Conservation (phyloP, 2,797 vertebrate genomes). For the Buceros bicornis region DNA sequence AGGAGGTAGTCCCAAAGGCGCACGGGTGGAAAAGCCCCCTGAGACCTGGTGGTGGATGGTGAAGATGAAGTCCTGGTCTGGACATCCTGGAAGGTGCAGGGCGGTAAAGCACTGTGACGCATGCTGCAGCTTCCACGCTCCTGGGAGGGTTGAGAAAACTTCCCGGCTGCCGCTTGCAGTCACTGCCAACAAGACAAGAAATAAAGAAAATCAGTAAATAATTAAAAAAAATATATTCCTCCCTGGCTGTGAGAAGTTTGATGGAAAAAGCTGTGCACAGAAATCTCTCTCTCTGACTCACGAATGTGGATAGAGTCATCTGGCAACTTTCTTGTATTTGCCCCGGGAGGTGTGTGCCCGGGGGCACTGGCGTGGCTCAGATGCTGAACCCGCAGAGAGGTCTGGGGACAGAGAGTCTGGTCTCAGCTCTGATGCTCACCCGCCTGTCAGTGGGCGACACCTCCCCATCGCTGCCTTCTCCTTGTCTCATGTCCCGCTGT, state of each 20-base stretch:
- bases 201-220: background rate
- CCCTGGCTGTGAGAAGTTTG: background rate
- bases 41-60: background rate
- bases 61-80: background rate
- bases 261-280: background rate
- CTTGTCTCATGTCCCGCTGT: background rate
- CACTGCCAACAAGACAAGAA: background rate
- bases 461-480: background rate
- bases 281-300: background rate
- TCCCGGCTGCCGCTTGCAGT: background rate
- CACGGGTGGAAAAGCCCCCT: background rate
- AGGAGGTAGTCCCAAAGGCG: background rate
- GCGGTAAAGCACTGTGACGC: background rate
- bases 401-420: background rate
- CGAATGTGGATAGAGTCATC: accelerated
- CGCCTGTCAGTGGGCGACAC: accelerated
- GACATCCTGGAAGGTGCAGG: background rate
- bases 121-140: background rate
- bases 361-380: background rate
- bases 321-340: background rate
- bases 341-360: background rate
- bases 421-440: background rate
- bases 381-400: background rate
- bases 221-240: background rate
- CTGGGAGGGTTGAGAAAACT: background rate